Conservation (phyloP, 2,113 vertebrate genomes). For the Rhipidura dahli region DNA sequence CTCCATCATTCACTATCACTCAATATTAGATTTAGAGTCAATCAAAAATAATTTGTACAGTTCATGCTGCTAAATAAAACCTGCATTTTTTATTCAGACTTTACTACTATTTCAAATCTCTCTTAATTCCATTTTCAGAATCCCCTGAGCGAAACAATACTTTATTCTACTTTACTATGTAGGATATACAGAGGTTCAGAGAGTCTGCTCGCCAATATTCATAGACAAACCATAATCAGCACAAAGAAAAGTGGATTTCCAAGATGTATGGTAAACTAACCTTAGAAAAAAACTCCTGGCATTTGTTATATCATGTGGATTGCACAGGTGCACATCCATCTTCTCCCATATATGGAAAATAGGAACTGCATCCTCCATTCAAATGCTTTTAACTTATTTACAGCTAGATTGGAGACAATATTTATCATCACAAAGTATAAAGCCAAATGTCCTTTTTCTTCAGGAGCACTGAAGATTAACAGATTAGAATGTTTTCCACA, state of each 20-base stretch:
- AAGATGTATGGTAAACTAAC: not conserved
- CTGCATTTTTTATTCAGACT: not conserved
- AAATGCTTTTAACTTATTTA: conserved; percentile 66
- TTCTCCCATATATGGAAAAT: conserved; percentile 47
- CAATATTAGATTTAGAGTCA: not conserved
- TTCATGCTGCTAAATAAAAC: not conserved
- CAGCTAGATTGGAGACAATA: conserved; percentile 70
- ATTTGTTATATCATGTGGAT: not conserved
- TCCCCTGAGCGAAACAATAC: not conserved
- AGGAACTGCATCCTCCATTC: conserved; percentile 45
- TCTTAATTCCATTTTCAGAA: conserved; percentile 3
- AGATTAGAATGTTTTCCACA: conserved; percentile 94
- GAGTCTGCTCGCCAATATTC: not conserved
- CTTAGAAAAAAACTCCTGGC: not conserved
- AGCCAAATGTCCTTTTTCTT: conserved; percentile 78
- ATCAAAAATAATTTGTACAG: not conserved
- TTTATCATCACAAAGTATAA: conserved; percentile 77
- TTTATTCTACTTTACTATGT: not conserved
- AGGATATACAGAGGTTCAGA: not conserved
- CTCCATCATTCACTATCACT: not conserved
- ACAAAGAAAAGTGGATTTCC: not conserved
- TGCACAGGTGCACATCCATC: conserved; percentile 48
- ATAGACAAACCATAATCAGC: not conserved
- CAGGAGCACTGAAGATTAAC: conserved; percentile 83
- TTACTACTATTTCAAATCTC: not conserved